Conservation (phyloP, 2,797 vertebrate genomes). For the Neoniphon sammara region DNA sequence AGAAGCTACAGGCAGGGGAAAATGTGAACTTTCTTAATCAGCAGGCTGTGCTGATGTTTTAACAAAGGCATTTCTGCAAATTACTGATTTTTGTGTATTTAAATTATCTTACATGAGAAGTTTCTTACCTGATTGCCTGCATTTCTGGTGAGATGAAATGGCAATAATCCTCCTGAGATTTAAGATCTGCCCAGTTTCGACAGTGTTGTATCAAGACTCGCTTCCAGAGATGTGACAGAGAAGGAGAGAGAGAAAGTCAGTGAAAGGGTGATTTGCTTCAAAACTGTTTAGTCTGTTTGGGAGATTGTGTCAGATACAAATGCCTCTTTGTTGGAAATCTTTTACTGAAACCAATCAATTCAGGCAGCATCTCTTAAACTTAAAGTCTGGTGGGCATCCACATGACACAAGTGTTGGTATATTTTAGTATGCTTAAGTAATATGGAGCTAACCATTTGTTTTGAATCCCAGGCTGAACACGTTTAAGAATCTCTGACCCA, state of each 20-base stretch:
- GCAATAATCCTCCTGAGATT: not conserved
- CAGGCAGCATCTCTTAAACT: not conserved
- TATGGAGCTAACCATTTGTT: slow-evolving; percentile 29
- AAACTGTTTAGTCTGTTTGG: not conserved
- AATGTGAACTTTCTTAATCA: not conserved
- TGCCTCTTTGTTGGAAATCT: slow-evolving; percentile 47
- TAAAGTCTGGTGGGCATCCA: slow-evolving; percentile 17
- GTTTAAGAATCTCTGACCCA: too few relatives aligned
- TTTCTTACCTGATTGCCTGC: slow-evolving; percentile 75
- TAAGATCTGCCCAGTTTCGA: not conserved
- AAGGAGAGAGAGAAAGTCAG: not conserved
- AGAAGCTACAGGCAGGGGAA: slow-evolving; percentile 22
- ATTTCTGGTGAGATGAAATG: slow-evolving; percentile 53
- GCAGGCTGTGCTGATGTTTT: not conserved
- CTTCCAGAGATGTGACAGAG: slow-evolving; percentile 6
- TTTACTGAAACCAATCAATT: slow-evolving; percentile 63
- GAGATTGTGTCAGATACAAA: slow-evolving; percentile 24
- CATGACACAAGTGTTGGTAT: slow-evolving; percentile 32
- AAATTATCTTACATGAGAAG: not conserved
- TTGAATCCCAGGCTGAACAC: not conserved
- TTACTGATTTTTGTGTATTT: not conserved
- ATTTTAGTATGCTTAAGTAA: not conserved
- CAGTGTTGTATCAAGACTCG: slow-evolving; percentile 3
- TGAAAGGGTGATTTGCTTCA: not conserved
- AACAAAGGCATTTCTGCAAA: not conserved